Base-by-base conservation (phyloP, 2,888 invertebrate genomes). In the Apoda limacodes region DNA sequence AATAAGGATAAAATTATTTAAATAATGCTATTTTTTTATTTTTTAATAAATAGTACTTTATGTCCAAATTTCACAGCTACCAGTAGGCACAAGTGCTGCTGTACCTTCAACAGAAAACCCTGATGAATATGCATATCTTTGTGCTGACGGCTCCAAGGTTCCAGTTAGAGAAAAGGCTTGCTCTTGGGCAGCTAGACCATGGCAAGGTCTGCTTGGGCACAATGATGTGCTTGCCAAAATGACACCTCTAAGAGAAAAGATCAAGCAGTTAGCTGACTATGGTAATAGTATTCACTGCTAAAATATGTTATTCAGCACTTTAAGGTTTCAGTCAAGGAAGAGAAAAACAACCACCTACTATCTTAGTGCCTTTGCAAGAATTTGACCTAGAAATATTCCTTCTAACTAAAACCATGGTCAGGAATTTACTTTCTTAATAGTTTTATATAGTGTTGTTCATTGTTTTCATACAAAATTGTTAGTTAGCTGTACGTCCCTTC, bases 171-270 rank as follows among this genome's bases (percentile, higher is more conserved):
- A 83, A 3, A 83, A 85, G 22, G 56, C 80, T 2, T 93, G 93
- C 53, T 85, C 88, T 1, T 93, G 93, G 93, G 92, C 92, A 0
- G 89, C 90, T 1, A 82, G 92, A 35, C 93, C 93, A n/a, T 93
- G 93, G 90, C 90, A 87, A 53, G 90, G 90, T 7, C 83, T 89
- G 46, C 72, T 90, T 55, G 86, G 86, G 4, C 90, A 90, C 52
- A 84, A 84, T 7, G 86, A 85, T 34, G 74, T 85, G 0, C 59
- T 82, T 3, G 82, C 83, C 14, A 69, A 76, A 9, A 52, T 84
- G 6, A 62, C 80, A 5, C 83, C 84, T 4, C 48, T 85, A 27
- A 72, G 82, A 19, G 75, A 74, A 35, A 85, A 84, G 61, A 70
- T 85, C 5, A 82, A 76, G 56, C 83, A 84, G 45, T 46, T 85